Conservation (phyloP, 1,140 invertebrate genomes). For the Ceratina japonica region DNA sequence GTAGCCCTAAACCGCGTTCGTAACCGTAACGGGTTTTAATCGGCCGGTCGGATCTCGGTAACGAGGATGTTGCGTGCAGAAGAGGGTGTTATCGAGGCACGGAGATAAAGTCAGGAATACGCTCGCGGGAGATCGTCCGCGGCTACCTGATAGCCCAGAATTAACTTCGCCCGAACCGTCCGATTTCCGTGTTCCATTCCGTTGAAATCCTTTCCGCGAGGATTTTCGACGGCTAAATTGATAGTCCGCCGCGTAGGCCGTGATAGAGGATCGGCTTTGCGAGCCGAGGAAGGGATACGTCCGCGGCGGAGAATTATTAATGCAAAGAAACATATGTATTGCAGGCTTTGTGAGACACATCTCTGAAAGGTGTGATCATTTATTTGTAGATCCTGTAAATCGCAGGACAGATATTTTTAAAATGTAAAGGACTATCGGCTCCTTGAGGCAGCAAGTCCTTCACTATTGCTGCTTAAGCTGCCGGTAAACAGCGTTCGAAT, state of each 20-base stretch:
- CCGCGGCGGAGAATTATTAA: neutral
- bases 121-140: conserved; percentile 28
- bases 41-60: conserved; percentile 49
- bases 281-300: neutral
- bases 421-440: no score
- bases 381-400: no score
- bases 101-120: neutral
- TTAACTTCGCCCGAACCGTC: neutral
- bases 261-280: no score
- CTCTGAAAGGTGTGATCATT: no score
- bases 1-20: neutral
- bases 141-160: conserved; percentile 9
- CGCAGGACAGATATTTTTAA: no score
- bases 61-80: conserved; percentile 51
- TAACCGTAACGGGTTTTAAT: conserved; percentile 28
- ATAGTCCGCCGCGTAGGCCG: neutral
- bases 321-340: no score
- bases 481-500: neutral
- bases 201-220: no score
- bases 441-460: neutral
- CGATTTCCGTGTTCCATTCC: neutral
- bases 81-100: conserved; percentile 38
- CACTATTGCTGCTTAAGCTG: conserved; percentile 2
- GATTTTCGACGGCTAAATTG: neutral
- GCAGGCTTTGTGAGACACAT: no score